phyloP scores from a whole-genome alignment of 2,888 invertebrate species.

The Watsonalla binaria region DNA sequence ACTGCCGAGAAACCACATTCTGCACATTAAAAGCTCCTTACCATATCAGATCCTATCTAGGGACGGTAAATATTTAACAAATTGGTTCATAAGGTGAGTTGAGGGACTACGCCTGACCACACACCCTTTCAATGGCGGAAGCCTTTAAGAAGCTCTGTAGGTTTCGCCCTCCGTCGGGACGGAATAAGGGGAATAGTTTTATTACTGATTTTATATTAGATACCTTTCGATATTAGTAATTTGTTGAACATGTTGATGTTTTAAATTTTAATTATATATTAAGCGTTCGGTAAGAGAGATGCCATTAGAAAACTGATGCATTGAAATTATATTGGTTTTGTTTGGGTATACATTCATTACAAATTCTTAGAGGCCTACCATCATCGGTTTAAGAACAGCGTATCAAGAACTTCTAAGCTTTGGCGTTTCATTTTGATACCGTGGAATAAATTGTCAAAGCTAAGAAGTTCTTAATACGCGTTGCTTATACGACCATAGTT shows the following conservation, averaged over 20 bases:
- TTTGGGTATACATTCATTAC: too few species aligned
- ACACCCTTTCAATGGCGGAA: slow-evolving; percentile 66
- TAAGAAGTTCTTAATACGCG: too few species aligned
- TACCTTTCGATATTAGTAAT: slow-evolving; percentile 2
- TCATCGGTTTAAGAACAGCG: too few species aligned
- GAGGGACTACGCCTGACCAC: slow-evolving; percentile 64
- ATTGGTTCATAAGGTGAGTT: slow-evolving; percentile 66
- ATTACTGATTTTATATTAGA: slow-evolving; percentile 18
- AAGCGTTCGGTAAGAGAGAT: too few species aligned
- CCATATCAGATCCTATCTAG: slow-evolving; percentile 31
- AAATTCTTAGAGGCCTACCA: too few species aligned
- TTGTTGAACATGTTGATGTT: neutral
- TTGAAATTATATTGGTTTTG: too few species aligned
- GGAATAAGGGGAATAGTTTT: slow-evolving; percentile 23
- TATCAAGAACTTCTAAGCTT: too few species aligned
- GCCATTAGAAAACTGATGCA: too few species aligned
- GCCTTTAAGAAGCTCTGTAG: slow-evolving; percentile 59
- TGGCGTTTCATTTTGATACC: too few species aligned
- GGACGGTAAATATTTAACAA: slow-evolving; percentile 70
- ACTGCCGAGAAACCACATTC: slow-evolving; percentile 10
- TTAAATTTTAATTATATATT: too few species aligned
- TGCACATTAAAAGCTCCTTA: slow-evolving; percentile 46
- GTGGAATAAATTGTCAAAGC: too few species aligned
- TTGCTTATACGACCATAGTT: too few species aligned
- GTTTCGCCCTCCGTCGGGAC: slow-evolving; percentile 51